Evolutionary conservation across 2,113 vertebrate genomes (phyloP).

Genomic region (Fregetta grallaria): DNA sequence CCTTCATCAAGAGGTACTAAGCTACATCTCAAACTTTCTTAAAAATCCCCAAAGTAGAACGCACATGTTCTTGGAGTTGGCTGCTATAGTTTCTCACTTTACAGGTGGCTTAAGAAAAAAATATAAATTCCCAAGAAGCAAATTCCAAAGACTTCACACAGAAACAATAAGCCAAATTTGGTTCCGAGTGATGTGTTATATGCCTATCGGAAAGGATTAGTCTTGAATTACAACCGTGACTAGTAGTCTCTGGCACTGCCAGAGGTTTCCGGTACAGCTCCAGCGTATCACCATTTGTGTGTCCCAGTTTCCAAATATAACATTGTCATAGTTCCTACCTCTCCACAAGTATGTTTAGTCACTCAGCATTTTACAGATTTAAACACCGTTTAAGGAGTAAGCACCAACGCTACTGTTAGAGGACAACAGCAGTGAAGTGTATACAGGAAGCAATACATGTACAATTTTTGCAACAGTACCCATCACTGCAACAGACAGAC

Average conservation of each 20-base stretch:
- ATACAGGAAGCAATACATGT: accelerated
- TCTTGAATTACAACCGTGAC: background rate
- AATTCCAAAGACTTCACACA: background rate
- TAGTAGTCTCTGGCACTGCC: background rate
- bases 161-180: background rate
- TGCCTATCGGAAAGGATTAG: background rate
- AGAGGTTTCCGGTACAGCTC: constrained; percentile 17
- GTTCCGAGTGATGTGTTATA: background rate
- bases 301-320: constrained; percentile 56
- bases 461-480: background rate
- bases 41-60: background rate
- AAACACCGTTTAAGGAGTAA: background rate
- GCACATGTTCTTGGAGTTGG: background rate
- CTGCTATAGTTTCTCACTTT: background rate
- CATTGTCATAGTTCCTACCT: background rate
- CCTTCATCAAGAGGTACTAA: background rate
- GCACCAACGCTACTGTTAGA: background rate
- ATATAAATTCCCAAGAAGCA: background rate
- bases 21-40: background rate
- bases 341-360: background rate
- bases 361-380: background rate
- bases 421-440: background rate
- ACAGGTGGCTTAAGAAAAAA: background rate
- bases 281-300: background rate
- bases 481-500: background rate